Conservation (phyloP, 2,797 vertebrate genomes). For the Poliocrania exsul region DNA sequence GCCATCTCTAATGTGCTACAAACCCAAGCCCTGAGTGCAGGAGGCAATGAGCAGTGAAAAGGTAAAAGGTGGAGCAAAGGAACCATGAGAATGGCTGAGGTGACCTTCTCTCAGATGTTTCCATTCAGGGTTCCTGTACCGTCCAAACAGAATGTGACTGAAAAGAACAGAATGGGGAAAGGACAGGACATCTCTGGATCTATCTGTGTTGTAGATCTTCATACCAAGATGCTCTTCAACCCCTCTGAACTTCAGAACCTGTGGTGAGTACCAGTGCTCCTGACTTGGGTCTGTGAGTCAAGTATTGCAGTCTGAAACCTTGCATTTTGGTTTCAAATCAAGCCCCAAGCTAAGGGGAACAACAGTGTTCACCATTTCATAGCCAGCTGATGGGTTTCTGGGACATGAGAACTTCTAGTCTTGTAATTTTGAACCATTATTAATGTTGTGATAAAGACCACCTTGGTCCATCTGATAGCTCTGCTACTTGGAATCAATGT, state of each 20-base stretch:
- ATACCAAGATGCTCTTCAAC: background rate
- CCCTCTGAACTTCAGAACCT: background rate
- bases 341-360: rapidly evolving
- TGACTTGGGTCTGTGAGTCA: background rate
- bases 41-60: background rate
- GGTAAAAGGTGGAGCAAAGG: background rate
- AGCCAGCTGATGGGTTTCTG: background rate
- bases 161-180: background rate
- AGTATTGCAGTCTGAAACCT: background rate
- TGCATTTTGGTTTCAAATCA: background rate
- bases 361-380: background rate
- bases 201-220: background rate
- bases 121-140: background rate
- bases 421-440: background rate
- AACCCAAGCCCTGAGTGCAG: background rate
- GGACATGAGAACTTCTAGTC: background rate
- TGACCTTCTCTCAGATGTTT: background rate
- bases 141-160: background rate
- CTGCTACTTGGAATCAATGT: background rate
- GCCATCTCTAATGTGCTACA: background rate
- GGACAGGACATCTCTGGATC: background rate
- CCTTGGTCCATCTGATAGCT: background rate
- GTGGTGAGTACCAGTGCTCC: background rate
- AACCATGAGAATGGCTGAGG: background rate
- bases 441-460: background rate